Conservation (phyloP, 2,797 vertebrate species). For the Tapirus indicus region DNA sequence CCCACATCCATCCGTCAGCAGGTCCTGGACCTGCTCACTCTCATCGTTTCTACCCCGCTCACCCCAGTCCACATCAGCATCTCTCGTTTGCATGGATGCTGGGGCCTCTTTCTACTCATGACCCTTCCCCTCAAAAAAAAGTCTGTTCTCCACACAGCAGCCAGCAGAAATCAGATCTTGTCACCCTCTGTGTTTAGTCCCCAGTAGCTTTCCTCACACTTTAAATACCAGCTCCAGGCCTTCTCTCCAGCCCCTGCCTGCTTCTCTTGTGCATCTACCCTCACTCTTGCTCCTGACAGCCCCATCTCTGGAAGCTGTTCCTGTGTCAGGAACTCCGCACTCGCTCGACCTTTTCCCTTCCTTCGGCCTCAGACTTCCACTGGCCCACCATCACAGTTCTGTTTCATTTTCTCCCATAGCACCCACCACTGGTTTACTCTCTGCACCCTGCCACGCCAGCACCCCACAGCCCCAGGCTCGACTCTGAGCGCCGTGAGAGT, state of each 20-base stretch:
- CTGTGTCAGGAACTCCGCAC: neutral
- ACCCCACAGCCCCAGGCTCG: too few species aligned
- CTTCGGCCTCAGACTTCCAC: neutral
- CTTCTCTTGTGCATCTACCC: rapidly evolving
- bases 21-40: neutral
- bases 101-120: neutral
- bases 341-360: neutral
- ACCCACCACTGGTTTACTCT: rapidly evolving
- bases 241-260: neutral
- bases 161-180: neutral
- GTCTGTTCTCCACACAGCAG: neutral
- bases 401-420: neutral
- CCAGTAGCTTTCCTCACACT: neutral
- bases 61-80: neutral
- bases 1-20: neutral
- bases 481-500: neutral
- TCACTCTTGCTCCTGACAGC: neutral
- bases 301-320: neutral
- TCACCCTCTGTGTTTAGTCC: neutral
- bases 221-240: neutral
- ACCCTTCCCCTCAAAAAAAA: neutral
- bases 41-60: neutral
- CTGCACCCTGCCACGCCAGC: neutral
- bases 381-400: neutral
- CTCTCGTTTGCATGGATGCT: neutral